Evolutionary conservation across 1,140 invertebrate genomes (phyloP).

Genomic region (Heliconius nattereri): DNA sequence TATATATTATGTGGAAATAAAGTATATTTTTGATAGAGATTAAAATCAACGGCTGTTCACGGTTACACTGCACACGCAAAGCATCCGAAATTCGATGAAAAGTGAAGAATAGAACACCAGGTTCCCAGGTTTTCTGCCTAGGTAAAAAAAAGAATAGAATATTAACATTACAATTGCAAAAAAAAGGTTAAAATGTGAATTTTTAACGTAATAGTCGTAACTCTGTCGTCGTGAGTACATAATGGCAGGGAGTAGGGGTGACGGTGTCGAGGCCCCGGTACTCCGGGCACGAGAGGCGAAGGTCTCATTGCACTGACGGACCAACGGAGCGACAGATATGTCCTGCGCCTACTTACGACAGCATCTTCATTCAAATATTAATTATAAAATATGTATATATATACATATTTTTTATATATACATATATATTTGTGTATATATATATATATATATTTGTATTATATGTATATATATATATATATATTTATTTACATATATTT

Average conservation of each 20-base stretch:
- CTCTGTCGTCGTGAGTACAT: not conserved
- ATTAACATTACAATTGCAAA: not conserved
- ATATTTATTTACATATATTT: too few relatives aligned
- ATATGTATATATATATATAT: too few relatives aligned
- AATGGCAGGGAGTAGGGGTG: not conserved
- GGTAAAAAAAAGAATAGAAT: not conserved
- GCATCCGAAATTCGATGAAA: too few relatives aligned
- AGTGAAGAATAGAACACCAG: too few relatives aligned
- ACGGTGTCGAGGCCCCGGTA: slow-evolving; percentile 19
- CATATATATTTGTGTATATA: too few relatives aligned
- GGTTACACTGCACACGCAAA: too few relatives aligned
- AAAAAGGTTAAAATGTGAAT: not conserved
- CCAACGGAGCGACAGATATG: not conserved
- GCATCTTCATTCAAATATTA: not conserved
- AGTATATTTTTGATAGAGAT: not conserved
- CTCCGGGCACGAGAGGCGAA: not conserved
- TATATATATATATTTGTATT: too few relatives aligned
- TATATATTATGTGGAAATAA: too few relatives aligned
- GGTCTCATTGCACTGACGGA: not conserved
- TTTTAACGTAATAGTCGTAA: not conserved
- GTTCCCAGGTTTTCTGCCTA: too few relatives aligned
- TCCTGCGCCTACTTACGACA: not conserved
- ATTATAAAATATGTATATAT: not conserved
- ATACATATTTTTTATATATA: too few relatives aligned
- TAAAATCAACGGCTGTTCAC: not conserved